Base-by-base conservation (phyloP, 1,140 invertebrate genomes). In the Pseudomyrmex concolor region DNA sequence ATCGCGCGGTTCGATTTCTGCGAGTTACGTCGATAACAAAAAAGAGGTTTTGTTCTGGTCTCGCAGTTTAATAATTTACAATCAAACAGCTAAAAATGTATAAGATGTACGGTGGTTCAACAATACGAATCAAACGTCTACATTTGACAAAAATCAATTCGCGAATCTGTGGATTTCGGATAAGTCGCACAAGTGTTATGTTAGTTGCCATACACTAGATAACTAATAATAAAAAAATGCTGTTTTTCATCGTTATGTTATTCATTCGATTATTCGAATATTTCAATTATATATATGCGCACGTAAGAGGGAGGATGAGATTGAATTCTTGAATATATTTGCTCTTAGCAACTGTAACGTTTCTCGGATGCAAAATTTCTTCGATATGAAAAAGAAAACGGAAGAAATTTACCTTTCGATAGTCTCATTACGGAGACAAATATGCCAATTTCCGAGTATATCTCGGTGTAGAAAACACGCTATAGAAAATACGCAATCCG, bases 371-470 rank as follows among this genome's bases (percentile, higher is more conserved):
- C n/a, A 15, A 5, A 2, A 48, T 7, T 68, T 70, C 59, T 48
- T 22, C 45, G 45, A 62, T 43, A 9, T 57, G 1, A 8, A 25
- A 70, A 9, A 70, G 0, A 7, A 25, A 70, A 34, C 19, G 22
- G 50, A 5, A 7, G 34, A 80, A 60, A 80, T 80, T 81, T 13
- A 48, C 55, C 10, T 59, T 63, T 17, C 17, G 10, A 68, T 13
- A 68, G 59, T 77, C n/a, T 71, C 15, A 48, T 71, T 8, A 45
- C 12, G 54, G 60, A 70, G 74, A 57, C 63, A 51, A 63, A 9
- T n/a, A 19, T 25, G 25, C 59, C 78, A 74, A 82, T 82, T 74
- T 74, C 48, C 48, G 48, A 2, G 15, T 17, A 74, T 48, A 3
- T 19, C 34, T 34, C 34, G 5, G 34, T 17, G 55, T 66, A n/a